Evolutionary conservation across 2,888 invertebrate genomes (phyloP), one percentile per base, ranked within the genome.

Genomic region (Psococerastis gibbosa): DNA sequence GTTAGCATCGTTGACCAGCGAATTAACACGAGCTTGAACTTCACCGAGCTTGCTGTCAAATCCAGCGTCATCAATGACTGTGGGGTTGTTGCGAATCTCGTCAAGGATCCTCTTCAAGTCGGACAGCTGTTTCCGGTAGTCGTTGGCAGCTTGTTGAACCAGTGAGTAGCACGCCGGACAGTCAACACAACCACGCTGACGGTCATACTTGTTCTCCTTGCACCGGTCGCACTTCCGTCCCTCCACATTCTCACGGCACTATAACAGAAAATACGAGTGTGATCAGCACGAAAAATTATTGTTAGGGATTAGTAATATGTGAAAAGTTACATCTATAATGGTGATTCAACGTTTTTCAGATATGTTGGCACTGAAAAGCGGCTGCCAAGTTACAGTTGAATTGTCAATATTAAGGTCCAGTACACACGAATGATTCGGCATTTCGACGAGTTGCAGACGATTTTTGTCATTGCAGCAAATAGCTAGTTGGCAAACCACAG

Each of bases 101-200:
- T 78, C 72, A 15, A 92, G 66, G 22, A 80, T 70, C 43, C 75
- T 72, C 51, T 78, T 75, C 20, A 98, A 68, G 46, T 80, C 75
- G 2, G 67, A 65, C 42, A 94, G 63, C 53, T 84, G 81, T 18
- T 59, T 63, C 45, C 84, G 67, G 55, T 91, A 88, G 6, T 68
- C 64, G 55, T 79, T 75, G 5, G 84, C 87, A 1, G 85, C 81
- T 46, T 83, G 80, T 57, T 85, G 82, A 0, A 99, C 89, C 8
- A 98, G 68, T 58, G 87, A 87, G 61, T 98, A 99, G 61, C 97
- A 99, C 8, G 84, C 75, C 0, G 91, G 91, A 58, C 98, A 99
- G 56, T 88, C 78, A 38, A 81, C 68, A 53, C 88, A 88, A 13
- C 91, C 92, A 45, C 79, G 77, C 49, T 88, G 82, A 20, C 91